Evolutionary conservation across 2,888 invertebrate genomes (phyloP), one percentile per base, ranked within the genome.

Genomic region (Nemotelus nigrinus): DNA sequence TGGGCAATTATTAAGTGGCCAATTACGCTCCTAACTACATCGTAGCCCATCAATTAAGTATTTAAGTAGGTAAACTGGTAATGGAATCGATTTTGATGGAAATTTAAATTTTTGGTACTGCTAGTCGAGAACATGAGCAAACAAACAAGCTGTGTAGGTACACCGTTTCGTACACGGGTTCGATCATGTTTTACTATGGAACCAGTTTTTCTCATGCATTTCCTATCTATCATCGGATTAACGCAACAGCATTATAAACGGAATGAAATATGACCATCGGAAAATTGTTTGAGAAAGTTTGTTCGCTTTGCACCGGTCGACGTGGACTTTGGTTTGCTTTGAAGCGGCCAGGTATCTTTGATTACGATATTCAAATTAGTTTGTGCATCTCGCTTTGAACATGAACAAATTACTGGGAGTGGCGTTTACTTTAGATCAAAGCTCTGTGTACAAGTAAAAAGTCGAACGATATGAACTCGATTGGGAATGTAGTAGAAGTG

Each of bases 21-120:
- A 70, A 70, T 70, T 70, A 70, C 70, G 70, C 39, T 55, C 70
- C 53, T 70, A 70, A 70, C 70, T 55, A 53, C 70, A 55, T 55
- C 70, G 41, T 7, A 43, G 55, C 70, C 39, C 39, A 70, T 53
- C 70, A 70, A 70, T 70, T 70, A 70, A 70, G 70, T 70, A 47
- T 70, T 70, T 70, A 70, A 70, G 70, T 70, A 70, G 70, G 70
- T 41, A 70, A 70, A 70, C 70, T 70, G 43, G 70, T 70, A 70
- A 70, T 70, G 70, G 70, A 70, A 44, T 55, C 55, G 7, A 70
- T 41, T 43, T 43, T 8, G n/a, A 55, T 53, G 70, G 55, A 70
- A 70, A 70, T 70, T 70, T 43, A 55, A 53, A 70, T 70, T 50
- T 55, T 43, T 48, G 47, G n/a, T n/a, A n/a, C 50, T 65, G 44